Evolutionary conservation across 2,113 vertebrate species (phyloP), one percentile per base, ranked within the genome.

Genomic region (Grammomys surdaster): DNA sequence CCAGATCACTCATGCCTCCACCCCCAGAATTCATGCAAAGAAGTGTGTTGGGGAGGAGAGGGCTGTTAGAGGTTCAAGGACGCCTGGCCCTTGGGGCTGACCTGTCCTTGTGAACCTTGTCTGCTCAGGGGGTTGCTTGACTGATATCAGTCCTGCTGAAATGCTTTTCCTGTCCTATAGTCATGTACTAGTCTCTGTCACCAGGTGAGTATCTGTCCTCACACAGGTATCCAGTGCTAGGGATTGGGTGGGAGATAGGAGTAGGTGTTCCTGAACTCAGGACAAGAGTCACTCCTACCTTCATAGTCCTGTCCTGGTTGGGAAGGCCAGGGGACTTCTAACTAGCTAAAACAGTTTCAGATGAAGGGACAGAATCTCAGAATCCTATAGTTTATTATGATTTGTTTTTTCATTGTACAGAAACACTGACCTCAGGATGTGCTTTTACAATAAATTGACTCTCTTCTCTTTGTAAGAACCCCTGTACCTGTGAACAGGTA

Each of bases 361-460:
- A 24, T 0, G 3, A 80, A 40, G 13, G 73, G 26, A 78, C 1
- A 3, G 33, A 28, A 33, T 26, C 73, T 5, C 58, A 24, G 14
- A 31, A 69, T 9, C 33, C 24, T 0, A 0, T 3, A 3, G 19
- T 46, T 17, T 4, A 3, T 22, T 2, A 11, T 0, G 28, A 31
- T 63, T 84, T 76, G 33, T 58, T 48, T 70, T 36, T 33, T 91
- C 54, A 20, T 24, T 33, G 58, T 5, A 40, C 54, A 48, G 19
- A 12, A 88, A 43, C 0, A 16, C 8, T 3, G 43, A 36, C 73
- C 24, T 54, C 9, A 33, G 43, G 10, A 9, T 1, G 0, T 9
- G 24, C 31, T 31, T 31, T 5, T 11, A n/a, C 17, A 5, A 31
- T 65, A 10, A 76, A 22, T 0, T 2, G 3, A 76, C 31, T 20